Evolutionary conservation across 2,888 invertebrate species (phyloP), one percentile per base, ranked within the genome.

Genomic region (Agrilus cyanescens): DNA sequence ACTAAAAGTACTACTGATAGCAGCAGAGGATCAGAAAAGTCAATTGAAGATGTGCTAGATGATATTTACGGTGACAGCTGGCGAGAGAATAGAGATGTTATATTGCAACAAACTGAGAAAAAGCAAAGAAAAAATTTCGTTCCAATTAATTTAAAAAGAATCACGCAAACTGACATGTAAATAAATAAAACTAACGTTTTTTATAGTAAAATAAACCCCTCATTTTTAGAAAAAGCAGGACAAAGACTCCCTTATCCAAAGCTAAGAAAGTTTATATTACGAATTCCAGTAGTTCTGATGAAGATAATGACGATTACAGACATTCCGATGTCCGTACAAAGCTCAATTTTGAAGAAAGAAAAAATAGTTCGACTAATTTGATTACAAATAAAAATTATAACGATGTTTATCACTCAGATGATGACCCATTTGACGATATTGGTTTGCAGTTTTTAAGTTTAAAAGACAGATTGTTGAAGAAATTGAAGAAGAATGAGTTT

Each of bases 61-160:
- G 52, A 57, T 37, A 36, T 66, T 6, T 66, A 65, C 53, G 66
- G 66, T 29, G 47, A 53, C 31, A 54, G 52, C 32, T 66, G 66
- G 66, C 57, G 62, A 48, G 53, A 52, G 39, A 57, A 61, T 42
- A 56, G 54, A 46, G 53, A 60, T 16, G 46, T 52, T 37, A 49
- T 64, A 38, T 48, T 61, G 40, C 53, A 59, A 4, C 53, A 50
- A 48, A 58, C 60, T 12, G 62, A 59, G 41, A 46, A 40, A 15
- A 47, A 45, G 12, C 14, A 41, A 16, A 31, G 33, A 16, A 49
- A 42, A 10, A 44, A 44, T 30, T 25, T 39, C 32, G 38, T 16
- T 12, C n/a, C n/a, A 25, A 29, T 15, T 32, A 36, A 30, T 15
- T 39, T 40, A 16, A 42, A 45, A 44, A 41, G 42, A 37, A 13